phyloP scores from a whole-genome alignment of 2,888 invertebrate genomes.

The Scaptomyza polygonia region DNA sequence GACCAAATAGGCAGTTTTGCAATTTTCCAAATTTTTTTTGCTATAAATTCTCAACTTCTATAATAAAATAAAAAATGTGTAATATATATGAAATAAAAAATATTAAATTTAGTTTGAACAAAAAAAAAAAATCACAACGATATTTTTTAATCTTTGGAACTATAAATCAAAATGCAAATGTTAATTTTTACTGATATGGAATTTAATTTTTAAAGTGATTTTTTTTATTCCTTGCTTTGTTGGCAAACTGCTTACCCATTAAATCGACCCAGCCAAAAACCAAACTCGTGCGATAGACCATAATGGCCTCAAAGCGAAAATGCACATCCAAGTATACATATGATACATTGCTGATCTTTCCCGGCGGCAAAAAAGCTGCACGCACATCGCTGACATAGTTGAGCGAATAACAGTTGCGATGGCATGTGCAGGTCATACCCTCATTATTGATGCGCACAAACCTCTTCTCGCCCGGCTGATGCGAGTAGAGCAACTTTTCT shows the following conservation, averaged over 20 bases:
- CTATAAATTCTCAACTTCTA: too few relatives aligned
- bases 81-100: too few relatives aligned
- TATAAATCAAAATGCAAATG: too few relatives aligned
- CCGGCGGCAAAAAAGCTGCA: conserved; percentile 76
- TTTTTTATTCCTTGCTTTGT: too few relatives aligned
- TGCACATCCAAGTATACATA: conserved; percentile 84
- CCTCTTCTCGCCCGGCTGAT: conserved; percentile 73
- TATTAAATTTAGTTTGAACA: too few relatives aligned
- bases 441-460: conserved; percentile 73
- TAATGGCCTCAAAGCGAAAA: conserved; percentile 83
- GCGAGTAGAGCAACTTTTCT: conserved; percentile 77
- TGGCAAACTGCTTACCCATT: conserved; percentile 82
- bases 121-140: too few relatives aligned
- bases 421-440: conserved; percentile 83
- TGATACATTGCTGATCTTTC: conserved; percentile 74
- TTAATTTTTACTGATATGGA: too few relatives aligned
- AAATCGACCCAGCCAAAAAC: conserved; percentile 85
- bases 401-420: conserved; percentile 83
- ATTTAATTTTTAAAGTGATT: too few relatives aligned
- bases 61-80: too few relatives aligned
- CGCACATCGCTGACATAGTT: conserved; percentile 81
- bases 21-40: too few relatives aligned
- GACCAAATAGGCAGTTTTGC: too few relatives aligned
- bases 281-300: conserved; percentile 85
- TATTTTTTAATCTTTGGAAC: too few relatives aligned